Base-by-base conservation (phyloP, 1,140 invertebrate genomes). In the Heliconius melpomene region DNA sequence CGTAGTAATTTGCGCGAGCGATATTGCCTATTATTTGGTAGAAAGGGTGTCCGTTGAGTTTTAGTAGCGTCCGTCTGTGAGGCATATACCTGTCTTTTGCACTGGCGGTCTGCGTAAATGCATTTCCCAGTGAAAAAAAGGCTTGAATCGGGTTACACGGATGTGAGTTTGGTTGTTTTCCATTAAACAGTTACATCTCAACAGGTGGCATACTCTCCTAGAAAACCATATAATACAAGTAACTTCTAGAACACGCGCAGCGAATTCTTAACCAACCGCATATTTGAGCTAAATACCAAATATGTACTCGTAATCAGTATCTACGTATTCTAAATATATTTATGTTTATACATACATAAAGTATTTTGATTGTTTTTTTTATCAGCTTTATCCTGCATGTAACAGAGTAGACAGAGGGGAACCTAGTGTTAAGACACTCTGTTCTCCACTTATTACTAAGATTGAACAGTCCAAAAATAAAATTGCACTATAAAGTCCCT, bases 401-500 rank as follows among this genome's bases (percentile, higher is more conserved):
- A 46, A 46, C 40, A 46, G 13, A 3, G 13, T 16, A 46, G 13
- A 16, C 13, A 16, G 3, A 46, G 40, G 13, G 40, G 3, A 46
- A 46, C 13, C 1, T 46, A 46, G 13, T 46, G 40, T 5, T 46
- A 3, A 46, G 3, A 16, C 40, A 46, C 40, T 46, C 13, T 5
- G 40, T 46, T 46, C 40, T 16, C 40, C 13, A 46, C 13, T 13
- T 46, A 46, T 13, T 5, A 46, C 11, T 26, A 6, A 66, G 23
- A 66, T 26, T 11, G 23, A 66, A 66, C 1, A 23, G 2, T 9
- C 8, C 0, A 66, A 26, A 66, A 29, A 36, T 26, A 72, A 72
- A 40, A 76, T 60, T 26, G 71, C 54, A 77, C 50, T 50, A 75
- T 16, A 32, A 40, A 76, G 29, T 73, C 46, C 72, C 72, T 77